Percentiles rank a stretch among this genome's conserved stretches.
These are phyloP conservation scores for Spodoptera littoralis DNA, from an alignment of 2,888 invertebrate genomes.

Conservation along the genomic window DNA sequence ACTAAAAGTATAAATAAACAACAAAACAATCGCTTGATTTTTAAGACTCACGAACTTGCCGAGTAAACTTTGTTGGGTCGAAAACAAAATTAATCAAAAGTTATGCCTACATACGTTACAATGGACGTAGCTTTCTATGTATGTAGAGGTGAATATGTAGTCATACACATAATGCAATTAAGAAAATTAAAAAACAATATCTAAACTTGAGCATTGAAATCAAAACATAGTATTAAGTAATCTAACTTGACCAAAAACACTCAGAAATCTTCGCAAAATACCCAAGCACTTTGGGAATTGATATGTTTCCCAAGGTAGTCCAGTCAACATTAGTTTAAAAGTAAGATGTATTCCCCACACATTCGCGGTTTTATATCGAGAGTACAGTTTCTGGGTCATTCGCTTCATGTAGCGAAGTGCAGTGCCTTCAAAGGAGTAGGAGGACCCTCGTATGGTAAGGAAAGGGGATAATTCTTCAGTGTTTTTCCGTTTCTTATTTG, in stretches of 20 bases:
- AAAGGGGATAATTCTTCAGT: neutral
- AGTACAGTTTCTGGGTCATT: constrained; percentile 61
- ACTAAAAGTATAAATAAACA: neutral
- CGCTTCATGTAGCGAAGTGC: constrained; percentile 60
- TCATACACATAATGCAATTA: no score
- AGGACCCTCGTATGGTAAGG: neutral
- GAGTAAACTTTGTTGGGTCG: no score
- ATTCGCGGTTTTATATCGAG: constrained; percentile 45
- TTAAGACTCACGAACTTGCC: no score
- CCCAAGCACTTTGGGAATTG: constrained; percentile 19
- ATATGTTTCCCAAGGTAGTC: constrained; percentile 24
- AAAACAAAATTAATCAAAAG: no score
- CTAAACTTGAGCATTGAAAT: no score
- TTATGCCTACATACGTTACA: no score
- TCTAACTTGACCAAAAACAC: neutral
- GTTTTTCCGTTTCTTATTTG: no score
- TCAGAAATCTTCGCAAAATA: neutral
- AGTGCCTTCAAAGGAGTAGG: constrained; percentile 52
- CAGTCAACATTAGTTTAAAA: constrained; percentile 46
- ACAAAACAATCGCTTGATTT: neutral
- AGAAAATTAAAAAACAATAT: no score
- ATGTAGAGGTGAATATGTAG: no score
- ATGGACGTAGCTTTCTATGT: no score
- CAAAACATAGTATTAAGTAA: neutral
- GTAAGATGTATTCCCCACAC: constrained; percentile 46